Evolutionary conservation across 2,797 vertebrate genomes (phyloP).

Genomic region (Bucorvus abyssinicus): DNA sequence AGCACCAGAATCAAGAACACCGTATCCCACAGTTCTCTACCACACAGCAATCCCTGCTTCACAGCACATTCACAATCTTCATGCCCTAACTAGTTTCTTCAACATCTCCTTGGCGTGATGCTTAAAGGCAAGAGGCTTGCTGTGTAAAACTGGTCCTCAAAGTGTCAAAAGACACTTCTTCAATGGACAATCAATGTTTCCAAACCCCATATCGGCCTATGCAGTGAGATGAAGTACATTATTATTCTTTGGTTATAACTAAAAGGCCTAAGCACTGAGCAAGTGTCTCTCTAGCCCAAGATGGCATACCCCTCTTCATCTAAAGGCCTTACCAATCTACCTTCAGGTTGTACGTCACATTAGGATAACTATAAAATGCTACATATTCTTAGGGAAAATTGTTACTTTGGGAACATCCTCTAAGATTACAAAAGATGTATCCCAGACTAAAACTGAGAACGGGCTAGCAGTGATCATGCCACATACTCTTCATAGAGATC

Average conservation of each 20-base stretch:
- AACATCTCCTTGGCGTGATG: neutral
- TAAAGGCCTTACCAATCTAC: neutral
- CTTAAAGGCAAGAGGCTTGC: neutral
- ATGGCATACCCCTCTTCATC: neutral
- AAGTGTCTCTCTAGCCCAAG: neutral
- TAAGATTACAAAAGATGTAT: accelerated
- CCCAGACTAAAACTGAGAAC: neutral
- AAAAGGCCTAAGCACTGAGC: neutral
- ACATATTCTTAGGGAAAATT: neutral
- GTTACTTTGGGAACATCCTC: neutral
- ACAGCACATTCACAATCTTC: neutral
- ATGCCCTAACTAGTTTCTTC: neutral
- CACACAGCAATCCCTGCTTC: neutral
- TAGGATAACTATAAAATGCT: neutral
- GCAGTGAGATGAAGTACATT: neutral
- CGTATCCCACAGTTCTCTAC: neutral
- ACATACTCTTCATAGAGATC: neutral
- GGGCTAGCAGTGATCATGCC: neutral
- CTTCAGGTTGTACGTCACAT: neutral
- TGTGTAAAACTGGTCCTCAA: neutral
- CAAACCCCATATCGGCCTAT: accelerated
- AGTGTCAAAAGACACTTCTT: neutral
- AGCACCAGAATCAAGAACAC: neutral
- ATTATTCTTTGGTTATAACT: neutral
- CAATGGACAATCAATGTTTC: neutral